Evolutionary conservation across 2,888 invertebrate genomes (phyloP), one percentile per base, ranked within the genome.

Genomic region (Torymus texanus): DNA sequence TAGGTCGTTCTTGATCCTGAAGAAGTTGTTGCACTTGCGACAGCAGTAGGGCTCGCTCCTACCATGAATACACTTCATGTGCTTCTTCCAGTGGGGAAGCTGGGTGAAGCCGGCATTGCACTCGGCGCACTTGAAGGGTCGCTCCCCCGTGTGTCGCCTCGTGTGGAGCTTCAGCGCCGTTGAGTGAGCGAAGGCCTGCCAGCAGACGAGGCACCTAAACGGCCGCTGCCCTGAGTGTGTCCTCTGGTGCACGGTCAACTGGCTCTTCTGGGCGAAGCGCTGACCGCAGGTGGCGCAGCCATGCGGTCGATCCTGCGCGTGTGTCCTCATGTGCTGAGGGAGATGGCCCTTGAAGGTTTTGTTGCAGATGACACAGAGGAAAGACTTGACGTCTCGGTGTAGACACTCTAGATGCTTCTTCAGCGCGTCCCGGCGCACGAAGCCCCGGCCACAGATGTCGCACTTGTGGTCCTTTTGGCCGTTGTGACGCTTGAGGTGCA

Each of bases 181-280:
- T 0, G 96, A 96, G 90, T 97, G 96, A 0, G 96, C 94, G 88
- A 97, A 97, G 0, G 94, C 93, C 82, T 94, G 93, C 91, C 93
- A 93, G 88, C 96, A 96, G 77, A 97, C 96, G 84, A 94, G 93
- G 89, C 97, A 97, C 18, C 94, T 92, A 87, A 96, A 97, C 0
- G 97, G 97, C 73, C 95, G 92, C 83, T 94, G 96, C 0, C 97
- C 97, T 0, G 95, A 95, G 87, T 97, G 97, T n/a, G 94, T 94
- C 16, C 97, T 92, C 87, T 94, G 94, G 85, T 97, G 97, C 0
- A 97, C 96, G 13, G 94, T 96, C 82, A 96, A 90, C 87, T 97
- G 97, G 0, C 96, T 96, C 81, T 95, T 94, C 87, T 97, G 97
- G 0, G 95, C 95, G 85, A 97, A 97, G 51, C 94, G 91, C 70